Percentiles rank a stretch among this genome's conserved stretches.
Conservation (phyloP, 2,888 invertebrate genomes). For the Brachypterus glaber region DNA sequence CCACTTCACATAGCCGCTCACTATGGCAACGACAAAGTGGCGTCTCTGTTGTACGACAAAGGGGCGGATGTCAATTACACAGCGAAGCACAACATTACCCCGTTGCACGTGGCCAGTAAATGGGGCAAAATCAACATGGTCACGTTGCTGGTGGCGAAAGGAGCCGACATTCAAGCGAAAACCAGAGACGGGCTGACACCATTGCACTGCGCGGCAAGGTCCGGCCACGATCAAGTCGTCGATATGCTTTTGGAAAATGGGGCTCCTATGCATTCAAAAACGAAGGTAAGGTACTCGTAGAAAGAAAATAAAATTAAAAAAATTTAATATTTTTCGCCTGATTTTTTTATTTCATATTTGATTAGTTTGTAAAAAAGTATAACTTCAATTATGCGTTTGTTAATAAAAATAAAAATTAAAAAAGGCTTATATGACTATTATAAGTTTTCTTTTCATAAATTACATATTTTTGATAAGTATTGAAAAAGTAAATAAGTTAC, state of each 20-base stretch:
- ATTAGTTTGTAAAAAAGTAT: no score
- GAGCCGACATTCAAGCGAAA: slow-evolving; percentile 85
- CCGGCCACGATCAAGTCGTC: slow-evolving; percentile 92
- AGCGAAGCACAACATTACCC: slow-evolving; percentile 97
- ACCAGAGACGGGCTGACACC: slow-evolving; percentile 94
- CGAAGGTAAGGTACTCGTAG: slow-evolving; percentile 70
- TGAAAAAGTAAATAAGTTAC: no score
- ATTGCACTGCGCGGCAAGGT: slow-evolving; percentile 92
- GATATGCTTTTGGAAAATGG: slow-evolving; percentile 78
- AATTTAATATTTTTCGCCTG: not conserved
- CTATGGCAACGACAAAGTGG: slow-evolving; percentile 95
- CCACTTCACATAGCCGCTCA: slow-evolving; percentile 97
- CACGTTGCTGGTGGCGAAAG: slow-evolving; percentile 74
- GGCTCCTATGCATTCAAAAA: slow-evolving; percentile 91
- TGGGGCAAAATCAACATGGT: slow-evolving; percentile 97
- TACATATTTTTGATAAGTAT: no score
- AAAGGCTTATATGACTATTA: no score
- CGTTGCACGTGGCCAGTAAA: slow-evolving; percentile 94
- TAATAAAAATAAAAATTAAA: no score
- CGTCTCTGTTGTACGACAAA: slow-evolving; percentile 74
- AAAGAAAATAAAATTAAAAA: not conserved
- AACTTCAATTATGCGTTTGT: no score
- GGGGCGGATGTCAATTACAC: slow-evolving; percentile 91
- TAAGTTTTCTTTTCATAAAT: no score
- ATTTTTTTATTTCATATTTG: no score